A percentile compares a stretch with the other conserved stretches of the same genome.
Conservation (phyloP, 2,797 vertebrate genomes). For the Pteronotus mesoamericanus region DNA sequence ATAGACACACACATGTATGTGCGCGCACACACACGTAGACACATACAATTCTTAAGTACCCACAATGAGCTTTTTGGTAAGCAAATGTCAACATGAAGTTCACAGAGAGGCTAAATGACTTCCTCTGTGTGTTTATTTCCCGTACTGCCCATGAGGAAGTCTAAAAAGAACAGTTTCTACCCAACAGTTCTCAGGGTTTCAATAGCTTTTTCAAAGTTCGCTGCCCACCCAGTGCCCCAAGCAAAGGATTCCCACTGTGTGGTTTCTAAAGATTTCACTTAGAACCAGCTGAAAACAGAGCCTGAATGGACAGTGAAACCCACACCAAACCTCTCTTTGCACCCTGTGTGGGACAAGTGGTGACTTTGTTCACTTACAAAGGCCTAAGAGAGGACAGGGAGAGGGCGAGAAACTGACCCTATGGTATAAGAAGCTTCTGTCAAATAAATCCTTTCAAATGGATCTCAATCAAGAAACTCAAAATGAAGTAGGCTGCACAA, state of each 20-base stretch:
- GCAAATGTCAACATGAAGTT: slow-evolving; percentile 75
- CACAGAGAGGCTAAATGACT: slow-evolving; percentile 73
- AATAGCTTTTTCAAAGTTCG: slow-evolving; percentile 69
- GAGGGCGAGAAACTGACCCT: slow-evolving; percentile 65
- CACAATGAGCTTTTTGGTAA: slow-evolving; percentile 59
- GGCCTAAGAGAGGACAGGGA: slow-evolving; percentile 37
- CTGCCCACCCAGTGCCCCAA: slow-evolving; percentile 66
- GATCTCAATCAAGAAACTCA: slow-evolving; percentile 78
- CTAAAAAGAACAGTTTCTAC: slow-evolving; percentile 77
- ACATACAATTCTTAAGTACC: neutral
- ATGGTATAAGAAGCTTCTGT: slow-evolving; percentile 74
- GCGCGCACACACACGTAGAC: neutral
- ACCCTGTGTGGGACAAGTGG: slow-evolving; percentile 80
- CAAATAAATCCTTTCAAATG: slow-evolving; percentile 77
- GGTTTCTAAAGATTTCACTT: slow-evolving; percentile 82
- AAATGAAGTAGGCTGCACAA: slow-evolving; percentile 67
- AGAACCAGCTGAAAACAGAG: slow-evolving; percentile 75
- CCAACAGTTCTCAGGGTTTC: slow-evolving; percentile 66
- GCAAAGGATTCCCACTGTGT: slow-evolving; percentile 73
- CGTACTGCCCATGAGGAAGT: slow-evolving; percentile 65
- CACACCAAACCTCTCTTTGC: slow-evolving; percentile 79
- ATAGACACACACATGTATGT: neutral
- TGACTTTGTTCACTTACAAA: slow-evolving; percentile 82
- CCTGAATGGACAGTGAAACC: slow-evolving; percentile 79
- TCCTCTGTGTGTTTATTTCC: slow-evolving; percentile 81